Evolutionary conservation across 2,113 vertebrate genomes (phyloP), one percentile per base, ranked within the genome.

Genomic region (Nerophis lumbriciformis): DNA sequence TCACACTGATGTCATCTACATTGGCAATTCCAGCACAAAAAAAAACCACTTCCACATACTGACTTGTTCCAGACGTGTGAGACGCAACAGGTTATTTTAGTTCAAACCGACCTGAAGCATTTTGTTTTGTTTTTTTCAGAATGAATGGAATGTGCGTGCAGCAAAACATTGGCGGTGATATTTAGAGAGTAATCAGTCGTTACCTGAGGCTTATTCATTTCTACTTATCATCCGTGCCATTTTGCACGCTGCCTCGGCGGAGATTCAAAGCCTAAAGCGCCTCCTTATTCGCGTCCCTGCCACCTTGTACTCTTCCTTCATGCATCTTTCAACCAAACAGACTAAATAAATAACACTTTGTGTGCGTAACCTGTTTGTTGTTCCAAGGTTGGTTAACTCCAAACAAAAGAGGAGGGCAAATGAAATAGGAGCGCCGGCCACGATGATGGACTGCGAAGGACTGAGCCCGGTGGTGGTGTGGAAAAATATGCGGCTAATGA

Each of bases 171-270:
- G 37, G 37, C 15, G 4, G 36, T 56, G 10, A 9, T 42, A 56
- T 56, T 56, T 19, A 16, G 81, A 71, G 83, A 61, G 83, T 88
- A 90, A 90, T 90, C 82, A 89, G 65, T 55, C 72, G 69, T 75
- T 77, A 71, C 68, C 74, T 64, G 65, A 45, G 77, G 84, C 81
- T 81, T 79, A 81, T 87, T 86, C 77, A 79, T 82, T 85, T 84
- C 82, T 83, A 85, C 81, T 79, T 82, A 83, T 73, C 76, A 68
- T 71, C 65, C 62, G 69, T 76, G 79, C 84, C 76, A 73, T 77
- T 71, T 80, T 72, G 60, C 66, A 58, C 62, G 61, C 13, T 4
- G 68, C 68, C 80, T 66, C 74, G 75, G 76, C 77, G 77, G 44
- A 54, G 67, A 53, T 71, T 65, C 72, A 71, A 55, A 68, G 45